Conservation (phyloP, 2,797 vertebrate genomes). For the Sebastes umbrosus region DNA sequence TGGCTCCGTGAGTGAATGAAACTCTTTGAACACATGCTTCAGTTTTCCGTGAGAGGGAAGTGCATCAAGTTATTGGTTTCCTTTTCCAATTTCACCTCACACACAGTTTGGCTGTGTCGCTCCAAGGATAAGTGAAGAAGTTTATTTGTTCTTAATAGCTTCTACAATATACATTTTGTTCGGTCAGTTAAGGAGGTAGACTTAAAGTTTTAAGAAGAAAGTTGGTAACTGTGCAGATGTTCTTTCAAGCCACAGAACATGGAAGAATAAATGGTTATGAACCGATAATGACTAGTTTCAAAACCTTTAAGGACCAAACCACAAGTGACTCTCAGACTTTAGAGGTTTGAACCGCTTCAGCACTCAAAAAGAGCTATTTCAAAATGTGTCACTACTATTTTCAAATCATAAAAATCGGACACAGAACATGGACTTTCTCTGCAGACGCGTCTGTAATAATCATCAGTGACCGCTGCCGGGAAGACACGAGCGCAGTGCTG, state of each 20-base stretch:
- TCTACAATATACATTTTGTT: conserved; percentile 33
- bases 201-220: neutral
- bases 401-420: conserved; percentile 13
- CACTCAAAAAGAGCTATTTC: conserved; percentile 1
- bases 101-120: conserved; percentile 51
- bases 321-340: conserved; percentile 7
- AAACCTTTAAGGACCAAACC: conserved; percentile 19
- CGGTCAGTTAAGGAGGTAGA: neutral
- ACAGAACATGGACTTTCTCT: conserved; percentile 20
- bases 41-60: conserved; percentile 62
- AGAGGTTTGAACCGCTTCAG: conserved; percentile 6
- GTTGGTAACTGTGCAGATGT: neutral
- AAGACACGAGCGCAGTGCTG: conserved; percentile 31
- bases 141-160: conserved; percentile 47
- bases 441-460: conserved; percentile 51
- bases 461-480: conserved; percentile 48
- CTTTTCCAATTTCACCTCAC: conserved; percentile 62
- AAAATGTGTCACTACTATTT: conserved; percentile 28
- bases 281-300: conserved; percentile 30
- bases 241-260: conserved; percentile 16
- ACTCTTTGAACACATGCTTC: conserved; percentile 38
- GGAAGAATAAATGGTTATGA: conserved; percentile 25
- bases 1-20: conserved; percentile 34
- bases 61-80: conserved; percentile 61
- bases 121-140: conserved; percentile 31